Evolutionary conservation across 2,888 invertebrate species (phyloP).

Genomic region (Chrysodeixis includens): DNA sequence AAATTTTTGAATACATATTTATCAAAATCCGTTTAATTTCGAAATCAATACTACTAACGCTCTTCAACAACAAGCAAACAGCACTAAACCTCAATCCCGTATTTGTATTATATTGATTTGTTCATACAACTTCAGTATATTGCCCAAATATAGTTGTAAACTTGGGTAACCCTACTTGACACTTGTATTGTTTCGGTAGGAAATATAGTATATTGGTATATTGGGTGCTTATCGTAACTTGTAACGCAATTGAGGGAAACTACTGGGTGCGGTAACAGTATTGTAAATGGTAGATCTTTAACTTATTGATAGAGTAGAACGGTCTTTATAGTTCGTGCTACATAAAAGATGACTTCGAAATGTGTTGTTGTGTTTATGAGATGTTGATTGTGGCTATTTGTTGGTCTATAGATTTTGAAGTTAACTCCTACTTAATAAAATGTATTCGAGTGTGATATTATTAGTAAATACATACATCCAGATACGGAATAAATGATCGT

Average conservation of each 20-base stretch:
- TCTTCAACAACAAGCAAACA: background rate
- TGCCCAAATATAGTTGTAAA: constrained; percentile 7
- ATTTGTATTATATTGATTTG: background rate
- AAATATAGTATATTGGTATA: constrained; percentile 32
- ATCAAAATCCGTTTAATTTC: too few species aligned
- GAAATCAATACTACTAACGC: background rate
- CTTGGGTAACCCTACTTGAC: constrained; percentile 8
- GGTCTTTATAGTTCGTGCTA: constrained; percentile 4
- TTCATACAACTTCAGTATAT: background rate
- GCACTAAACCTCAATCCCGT: background rate
- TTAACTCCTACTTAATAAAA: too few species aligned
- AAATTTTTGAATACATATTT: too few species aligned
- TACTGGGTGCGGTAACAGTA: constrained; percentile 19
- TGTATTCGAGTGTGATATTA: too few species aligned
- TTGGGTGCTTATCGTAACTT: constrained; percentile 34
- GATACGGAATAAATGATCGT: too few species aligned
- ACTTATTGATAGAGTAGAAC: constrained; percentile 9
- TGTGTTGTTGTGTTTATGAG: background rate
- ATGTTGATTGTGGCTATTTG: background rate
- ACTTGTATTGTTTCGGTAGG: constrained; percentile 22
- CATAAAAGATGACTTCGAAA: background rate
- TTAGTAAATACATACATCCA: too few species aligned
- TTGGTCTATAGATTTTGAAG: background rate
- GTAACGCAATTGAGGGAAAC: constrained; percentile 34
- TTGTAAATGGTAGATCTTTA: constrained; percentile 8